Evolutionary conservation across 2,113 vertebrate genomes (phyloP).

Genomic region (Neotragus pygmaeus): DNA sequence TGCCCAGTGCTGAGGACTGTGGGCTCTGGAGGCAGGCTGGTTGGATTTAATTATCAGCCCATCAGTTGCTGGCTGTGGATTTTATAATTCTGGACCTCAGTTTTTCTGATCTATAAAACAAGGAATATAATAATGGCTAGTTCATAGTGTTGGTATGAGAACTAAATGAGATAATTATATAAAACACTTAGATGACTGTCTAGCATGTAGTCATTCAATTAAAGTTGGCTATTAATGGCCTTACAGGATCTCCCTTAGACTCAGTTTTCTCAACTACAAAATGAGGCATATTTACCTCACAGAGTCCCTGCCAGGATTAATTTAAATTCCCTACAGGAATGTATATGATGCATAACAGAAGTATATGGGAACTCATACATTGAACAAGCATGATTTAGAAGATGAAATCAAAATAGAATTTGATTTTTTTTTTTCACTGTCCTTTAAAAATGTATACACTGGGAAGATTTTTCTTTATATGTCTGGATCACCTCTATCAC

Average conservation of each 20-base stretch:
- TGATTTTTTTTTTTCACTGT: neutral
- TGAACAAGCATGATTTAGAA: neutral
- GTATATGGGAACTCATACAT: neutral
- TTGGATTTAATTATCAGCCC: neutral
- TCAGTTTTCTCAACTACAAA: neutral
- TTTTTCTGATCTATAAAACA: neutral
- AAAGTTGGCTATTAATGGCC: neutral
- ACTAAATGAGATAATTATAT: neutral
- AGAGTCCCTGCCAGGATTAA: neutral
- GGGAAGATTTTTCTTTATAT: neutral
- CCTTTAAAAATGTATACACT: neutral
- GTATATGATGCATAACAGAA: neutral
- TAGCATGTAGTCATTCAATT: neutral
- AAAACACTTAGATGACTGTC: neutral
- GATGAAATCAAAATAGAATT: neutral
- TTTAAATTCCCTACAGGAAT: neutral
- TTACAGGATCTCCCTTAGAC: neutral
- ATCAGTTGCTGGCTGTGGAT: neutral
- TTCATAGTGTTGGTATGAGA: neutral
- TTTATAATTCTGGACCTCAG: neutral
- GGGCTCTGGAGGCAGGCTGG: neutral
- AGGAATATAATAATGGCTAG: neutral
- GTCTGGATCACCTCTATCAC: neutral
- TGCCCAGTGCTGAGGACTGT: neutral
- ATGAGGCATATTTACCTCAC: neutral